phyloP scores from a whole-genome alignment of 2,113 vertebrate genomes.

The Cromileptes altivelis region DNA sequence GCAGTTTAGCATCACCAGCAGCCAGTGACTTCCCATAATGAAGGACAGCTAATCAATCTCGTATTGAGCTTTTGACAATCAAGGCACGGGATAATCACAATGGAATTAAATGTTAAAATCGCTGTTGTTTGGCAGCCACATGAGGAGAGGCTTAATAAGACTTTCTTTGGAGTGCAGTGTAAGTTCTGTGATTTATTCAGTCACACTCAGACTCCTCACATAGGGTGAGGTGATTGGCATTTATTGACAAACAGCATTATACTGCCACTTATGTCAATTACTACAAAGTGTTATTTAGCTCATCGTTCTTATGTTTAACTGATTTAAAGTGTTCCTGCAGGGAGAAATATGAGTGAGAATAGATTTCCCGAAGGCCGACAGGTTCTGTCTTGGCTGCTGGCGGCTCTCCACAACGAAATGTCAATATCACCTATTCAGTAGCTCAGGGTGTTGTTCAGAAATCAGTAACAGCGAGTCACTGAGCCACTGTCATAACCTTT shows the following conservation, averaged over 20 bases:
- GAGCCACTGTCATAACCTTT: constrained; percentile 32
- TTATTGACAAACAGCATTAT: constrained; percentile 73
- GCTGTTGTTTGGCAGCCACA: constrained; percentile 54
- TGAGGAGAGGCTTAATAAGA: constrained; percentile 52
- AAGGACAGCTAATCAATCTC: constrained; percentile 77
- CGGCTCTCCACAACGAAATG: constrained; percentile 37
- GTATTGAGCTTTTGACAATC: constrained; percentile 75
- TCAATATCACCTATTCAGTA: constrained; percentile 32
- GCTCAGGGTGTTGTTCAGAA: constrained; percentile 36
- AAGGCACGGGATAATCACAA: constrained; percentile 67
- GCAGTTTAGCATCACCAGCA: constrained; percentile 53
- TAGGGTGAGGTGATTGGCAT: constrained; percentile 61
- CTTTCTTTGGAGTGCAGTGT: constrained; percentile 43
- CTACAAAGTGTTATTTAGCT: constrained; percentile 57
- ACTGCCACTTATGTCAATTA: constrained; percentile 66
- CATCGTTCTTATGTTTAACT: constrained; percentile 46
- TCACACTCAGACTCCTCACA: constrained; percentile 43
- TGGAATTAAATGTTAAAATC: constrained; percentile 64
- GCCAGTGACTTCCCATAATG: constrained; percentile 57
- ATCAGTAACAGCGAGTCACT: constrained; percentile 39
- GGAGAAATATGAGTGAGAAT: constrained; percentile 38
- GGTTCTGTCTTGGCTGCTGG: background rate
- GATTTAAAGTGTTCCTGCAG: constrained; percentile 43
- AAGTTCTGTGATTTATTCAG: constrained; percentile 59
- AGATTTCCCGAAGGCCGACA: constrained; percentile 33